phyloP scores from a whole-genome alignment of 2,888 invertebrate genomes.

The Drosophila testacea region DNA sequence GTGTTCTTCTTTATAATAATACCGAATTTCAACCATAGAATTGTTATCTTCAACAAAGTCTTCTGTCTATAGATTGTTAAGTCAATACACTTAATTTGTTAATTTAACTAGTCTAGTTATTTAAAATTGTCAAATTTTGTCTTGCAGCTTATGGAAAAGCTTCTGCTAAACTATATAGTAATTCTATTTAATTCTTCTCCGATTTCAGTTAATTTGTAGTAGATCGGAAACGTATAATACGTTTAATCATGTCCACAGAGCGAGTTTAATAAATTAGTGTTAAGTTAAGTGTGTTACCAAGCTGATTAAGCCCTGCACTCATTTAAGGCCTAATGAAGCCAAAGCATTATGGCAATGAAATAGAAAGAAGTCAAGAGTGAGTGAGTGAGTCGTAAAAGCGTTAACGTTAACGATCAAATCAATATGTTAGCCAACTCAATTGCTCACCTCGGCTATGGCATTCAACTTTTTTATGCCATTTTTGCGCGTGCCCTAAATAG shows the following conservation, averaged over 20 bases:
- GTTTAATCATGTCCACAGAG: not conserved
- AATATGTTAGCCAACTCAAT: slow-evolving; percentile 40
- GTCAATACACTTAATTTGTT: no score
- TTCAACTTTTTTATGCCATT: slow-evolving; percentile 83
- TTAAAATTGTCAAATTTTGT: no score
- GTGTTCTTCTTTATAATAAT: no score
- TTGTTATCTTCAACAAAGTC: no score
- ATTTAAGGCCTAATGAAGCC: slow-evolving; percentile 26
- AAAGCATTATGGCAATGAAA: slow-evolving; percentile 18
- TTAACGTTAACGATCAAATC: slow-evolving; percentile 31
- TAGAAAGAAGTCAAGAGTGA: slow-evolving; percentile 15
- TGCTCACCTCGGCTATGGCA: slow-evolving; percentile 85
- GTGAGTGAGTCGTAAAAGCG: slow-evolving; percentile 34
- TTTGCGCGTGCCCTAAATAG: slow-evolving; percentile 83
- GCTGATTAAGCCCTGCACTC: slow-evolving; percentile 6
- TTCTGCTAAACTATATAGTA: no score
- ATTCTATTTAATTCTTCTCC: no score
- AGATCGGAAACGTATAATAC: not conserved
- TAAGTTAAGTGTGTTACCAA: slow-evolving; percentile 27
- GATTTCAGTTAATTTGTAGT: no score
- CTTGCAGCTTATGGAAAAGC: no score
- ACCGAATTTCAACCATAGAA: no score
- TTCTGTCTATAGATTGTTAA: no score
- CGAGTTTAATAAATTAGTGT: slow-evolving; percentile 10
- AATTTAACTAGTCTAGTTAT: no score